A percentile compares a stretch with the other conserved stretches of the same genome.
Conservation (phyloP, 2,113 vertebrate species). For the Vireo altiloquus region DNA sequence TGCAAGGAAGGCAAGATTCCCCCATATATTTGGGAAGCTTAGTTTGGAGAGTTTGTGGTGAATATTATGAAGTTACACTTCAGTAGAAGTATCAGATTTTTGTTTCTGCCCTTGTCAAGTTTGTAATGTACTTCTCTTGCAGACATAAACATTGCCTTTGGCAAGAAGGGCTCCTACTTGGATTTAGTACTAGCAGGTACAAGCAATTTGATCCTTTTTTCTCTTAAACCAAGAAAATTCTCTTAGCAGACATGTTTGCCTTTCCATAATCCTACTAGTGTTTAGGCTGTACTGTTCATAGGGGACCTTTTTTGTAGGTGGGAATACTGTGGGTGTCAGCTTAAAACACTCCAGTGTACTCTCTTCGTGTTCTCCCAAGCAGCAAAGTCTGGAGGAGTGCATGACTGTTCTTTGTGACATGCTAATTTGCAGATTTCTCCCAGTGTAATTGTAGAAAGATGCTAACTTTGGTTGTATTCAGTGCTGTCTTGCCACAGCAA, state of each 20-base stretch:
- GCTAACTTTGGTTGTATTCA: neutral
- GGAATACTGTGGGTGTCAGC: neutral
- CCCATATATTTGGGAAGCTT: neutral
- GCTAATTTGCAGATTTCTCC: constrained; percentile 11
- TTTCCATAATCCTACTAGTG: neutral
- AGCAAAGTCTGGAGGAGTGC: neutral
- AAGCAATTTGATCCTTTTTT: neutral
- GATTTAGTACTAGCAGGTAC: neutral
- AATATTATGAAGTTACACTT: neutral
- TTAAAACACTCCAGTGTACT: neutral
- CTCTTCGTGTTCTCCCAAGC: neutral
- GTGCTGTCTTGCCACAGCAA: neutral
- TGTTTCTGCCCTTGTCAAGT: neutral
- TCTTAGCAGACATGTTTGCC: neutral
- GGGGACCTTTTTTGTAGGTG: neutral
- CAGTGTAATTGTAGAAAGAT: neutral
- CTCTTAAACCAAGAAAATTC: neutral
- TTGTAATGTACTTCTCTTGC: neutral
- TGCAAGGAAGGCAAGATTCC: neutral
- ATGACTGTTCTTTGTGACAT: neutral
- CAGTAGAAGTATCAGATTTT: neutral
- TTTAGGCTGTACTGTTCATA: constrained; percentile 23
- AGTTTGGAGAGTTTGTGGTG: neutral
- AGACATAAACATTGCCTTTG: constrained; percentile 40
- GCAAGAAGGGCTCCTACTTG: neutral